Evolutionary conservation across 2,797 vertebrate genomes (phyloP), one percentile per base, ranked within the genome.

Genomic region (Microctenopoma steveboyesi): DNA sequence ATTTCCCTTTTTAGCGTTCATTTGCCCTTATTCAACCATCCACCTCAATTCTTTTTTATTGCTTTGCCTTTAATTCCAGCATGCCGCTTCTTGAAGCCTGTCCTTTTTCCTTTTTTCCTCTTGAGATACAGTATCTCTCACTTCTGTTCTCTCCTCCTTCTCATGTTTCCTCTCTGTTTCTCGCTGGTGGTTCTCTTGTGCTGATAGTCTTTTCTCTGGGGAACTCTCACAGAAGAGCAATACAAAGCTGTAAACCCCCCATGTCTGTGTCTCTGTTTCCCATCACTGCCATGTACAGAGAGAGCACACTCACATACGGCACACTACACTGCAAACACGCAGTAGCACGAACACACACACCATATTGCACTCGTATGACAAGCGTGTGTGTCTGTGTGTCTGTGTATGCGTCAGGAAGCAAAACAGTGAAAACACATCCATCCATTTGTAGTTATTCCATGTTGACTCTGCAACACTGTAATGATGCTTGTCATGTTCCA

Each of bases 401-500:
- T 69, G 43, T 64, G 58, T 66, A 54, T 71, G 60, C 66, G 52
- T 67, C 71, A 74, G 55, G 56, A 73, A 94, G 56, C 77, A 77
- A 82, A 78, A 86, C 87, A 87, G 84, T 82, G 89, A 81, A 79
- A 89, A 78, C 42, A 57, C 86, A 76, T 70, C 70, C 76, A 50
- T 91, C 67, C 89, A 84, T 93, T 77, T 92, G 89, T 88, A 89
- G 92, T 92, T 82, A 87, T 65, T 83, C 73, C 71, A 90, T 58
- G 84, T 94, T 83, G 88, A 90, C 74, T 73, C 59, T 58, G 64
- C 47, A 88, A 78, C 67, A 71, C 81, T 58, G 75, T 81, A 94
- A 94, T 91, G 84, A 91, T 88, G 67, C 78, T 90, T 91, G 83
- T 93, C 85, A 82, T 91, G 58, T 89, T 92, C 93, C 86, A 86